Evolutionary conservation across 30 jellyfish, hydroid and myxozoan genomes (phyloP).

Genomic region (Phacellophora camtschatica): DNA sequence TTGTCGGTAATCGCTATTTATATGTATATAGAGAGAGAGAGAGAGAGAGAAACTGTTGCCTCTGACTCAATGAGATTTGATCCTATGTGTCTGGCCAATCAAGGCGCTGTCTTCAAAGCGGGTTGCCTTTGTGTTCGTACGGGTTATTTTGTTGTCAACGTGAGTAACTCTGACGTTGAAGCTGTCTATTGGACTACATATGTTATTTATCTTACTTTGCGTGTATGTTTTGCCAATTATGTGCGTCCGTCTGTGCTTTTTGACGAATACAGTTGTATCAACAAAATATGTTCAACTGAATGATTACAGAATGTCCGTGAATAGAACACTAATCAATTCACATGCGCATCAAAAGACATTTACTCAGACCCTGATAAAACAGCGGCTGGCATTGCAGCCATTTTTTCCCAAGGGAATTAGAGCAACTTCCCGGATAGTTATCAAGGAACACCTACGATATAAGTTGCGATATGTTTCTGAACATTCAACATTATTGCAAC

Average conservation of each 20-base stretch:
- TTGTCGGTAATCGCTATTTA: too few relatives aligned
- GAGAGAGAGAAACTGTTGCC: too few relatives aligned
- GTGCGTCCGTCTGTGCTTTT: not conserved
- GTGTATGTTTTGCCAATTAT: not conserved
- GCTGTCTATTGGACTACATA: too few relatives aligned
- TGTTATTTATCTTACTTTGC: not conserved
- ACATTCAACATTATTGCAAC: not conserved
- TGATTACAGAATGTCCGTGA: slow-evolving; percentile 35
- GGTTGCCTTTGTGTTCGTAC: too few relatives aligned
- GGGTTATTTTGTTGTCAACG: too few relatives aligned
- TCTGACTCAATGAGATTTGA: too few relatives aligned
- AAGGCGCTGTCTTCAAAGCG: too few relatives aligned
- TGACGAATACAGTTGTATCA: slow-evolving; percentile 53
- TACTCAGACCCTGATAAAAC: slow-evolving; percentile 69
- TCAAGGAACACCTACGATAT: too few relatives aligned
- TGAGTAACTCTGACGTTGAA: too few relatives aligned
- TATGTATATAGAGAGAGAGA: too few relatives aligned
- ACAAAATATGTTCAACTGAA: not conserved
- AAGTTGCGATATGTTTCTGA: not conserved
- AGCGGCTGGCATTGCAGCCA: slow-evolving; percentile 59
- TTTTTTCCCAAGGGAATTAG: slow-evolving; percentile 68
- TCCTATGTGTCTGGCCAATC: too few relatives aligned
- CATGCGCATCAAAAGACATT: slow-evolving; percentile 18
- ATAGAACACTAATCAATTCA: slow-evolving; percentile 31
- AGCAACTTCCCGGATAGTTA: not conserved